phyloP scores from a whole-genome alignment of 1,140 invertebrate species.

The Zaprionus inermis region DNA sequence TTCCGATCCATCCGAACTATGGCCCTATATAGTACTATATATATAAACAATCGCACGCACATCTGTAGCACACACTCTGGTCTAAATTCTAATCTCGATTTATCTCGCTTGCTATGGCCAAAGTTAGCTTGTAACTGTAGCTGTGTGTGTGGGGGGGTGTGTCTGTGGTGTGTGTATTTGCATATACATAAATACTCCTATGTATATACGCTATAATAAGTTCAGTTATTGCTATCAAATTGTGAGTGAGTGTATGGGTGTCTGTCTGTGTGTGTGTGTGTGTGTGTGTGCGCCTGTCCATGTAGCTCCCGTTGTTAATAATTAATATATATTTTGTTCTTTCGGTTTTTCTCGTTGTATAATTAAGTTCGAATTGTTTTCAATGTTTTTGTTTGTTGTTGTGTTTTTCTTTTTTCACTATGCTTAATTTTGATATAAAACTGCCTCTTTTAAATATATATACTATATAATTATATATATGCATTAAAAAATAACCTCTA shows the following conservation, averaged over 20 bases:
- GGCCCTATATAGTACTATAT: conserved; percentile 56
- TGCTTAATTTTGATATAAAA: conserved; percentile 82
- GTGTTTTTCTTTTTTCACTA: conserved; percentile 63
- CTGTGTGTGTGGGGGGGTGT: conserved; percentile 32
- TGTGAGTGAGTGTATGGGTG: conserved; percentile 51
- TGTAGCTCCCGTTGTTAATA: conserved; percentile 54
- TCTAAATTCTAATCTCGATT: conserved; percentile 75
- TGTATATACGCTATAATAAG: conserved; percentile 55
- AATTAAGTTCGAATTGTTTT: conserved; percentile 84
- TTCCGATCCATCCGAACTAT: conserved; percentile 79
- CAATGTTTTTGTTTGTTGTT: conserved; percentile 71
- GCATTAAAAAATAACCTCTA: conserved; percentile 79
- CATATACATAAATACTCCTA: conserved; percentile 45
- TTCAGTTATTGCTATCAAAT: conserved; percentile 64
- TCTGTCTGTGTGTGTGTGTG: conserved; percentile 41
- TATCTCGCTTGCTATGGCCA: conserved; percentile 46
- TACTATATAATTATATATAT: conserved; percentile 72
- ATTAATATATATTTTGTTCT: conserved; percentile 51
- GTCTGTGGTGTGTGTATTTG: conserved; percentile 32
- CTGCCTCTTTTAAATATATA: conserved; percentile 69
- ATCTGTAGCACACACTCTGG: conserved; percentile 63
- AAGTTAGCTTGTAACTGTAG: conserved; percentile 26
- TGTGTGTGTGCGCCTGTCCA: conserved; percentile 48
- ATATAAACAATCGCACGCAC: conserved; percentile 76
- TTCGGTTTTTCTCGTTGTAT: conserved; percentile 77